Conservation (phyloP, 2,113 vertebrate genomes). For the Amia ocellicauda region DNA sequence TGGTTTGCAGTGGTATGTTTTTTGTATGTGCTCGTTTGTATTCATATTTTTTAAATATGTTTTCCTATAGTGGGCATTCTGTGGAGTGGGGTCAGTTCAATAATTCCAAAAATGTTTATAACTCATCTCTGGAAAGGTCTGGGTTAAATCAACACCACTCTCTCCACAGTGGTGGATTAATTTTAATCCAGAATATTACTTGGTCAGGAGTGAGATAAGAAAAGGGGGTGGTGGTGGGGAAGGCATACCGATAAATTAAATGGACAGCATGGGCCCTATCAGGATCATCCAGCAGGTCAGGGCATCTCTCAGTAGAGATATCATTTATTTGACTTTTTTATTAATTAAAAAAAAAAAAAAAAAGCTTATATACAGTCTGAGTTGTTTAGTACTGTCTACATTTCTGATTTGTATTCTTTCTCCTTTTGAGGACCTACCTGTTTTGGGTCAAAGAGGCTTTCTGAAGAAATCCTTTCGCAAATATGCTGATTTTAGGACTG, state of each 20-base stretch:
- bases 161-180: slow-evolving; percentile 9
- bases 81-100: slow-evolving; percentile 3
- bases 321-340: slow-evolving; percentile 35
- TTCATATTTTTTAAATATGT: too few relatives aligned
- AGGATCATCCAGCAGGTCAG: slow-evolving; percentile 49
- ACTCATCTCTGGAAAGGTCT: neutral
- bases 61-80: too few relatives aligned
- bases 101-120: slow-evolving; percentile 10
- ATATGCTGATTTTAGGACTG: too few relatives aligned
- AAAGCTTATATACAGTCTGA: slow-evolving; percentile 4
- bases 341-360: too few relatives aligned
- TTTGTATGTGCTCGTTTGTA: too few relatives aligned
- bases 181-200: slow-evolving; percentile 51
- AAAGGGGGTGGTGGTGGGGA: slow-evolving; percentile 36
- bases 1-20: too few relatives aligned
- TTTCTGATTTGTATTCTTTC: too few relatives aligned
- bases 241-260: slow-evolving; percentile 51
- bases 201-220: slow-evolving; percentile 46
- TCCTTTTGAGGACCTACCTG: too few relatives aligned
- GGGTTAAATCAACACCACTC: slow-evolving; percentile 31
- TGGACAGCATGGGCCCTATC: slow-evolving; percentile 41
- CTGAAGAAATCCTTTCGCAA: too few relatives aligned
- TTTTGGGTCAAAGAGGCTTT: too few relatives aligned
- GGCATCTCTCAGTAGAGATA: slow-evolving; percentile 39
- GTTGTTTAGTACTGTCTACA: too few relatives aligned